Percentiles rank a stretch among this genome's conserved stretches.
These are phyloP conservation scores for Melinopterus prodromus DNA, from an alignment of 2,888 invertebrate genomes.

Conservation along the genomic window DNA sequence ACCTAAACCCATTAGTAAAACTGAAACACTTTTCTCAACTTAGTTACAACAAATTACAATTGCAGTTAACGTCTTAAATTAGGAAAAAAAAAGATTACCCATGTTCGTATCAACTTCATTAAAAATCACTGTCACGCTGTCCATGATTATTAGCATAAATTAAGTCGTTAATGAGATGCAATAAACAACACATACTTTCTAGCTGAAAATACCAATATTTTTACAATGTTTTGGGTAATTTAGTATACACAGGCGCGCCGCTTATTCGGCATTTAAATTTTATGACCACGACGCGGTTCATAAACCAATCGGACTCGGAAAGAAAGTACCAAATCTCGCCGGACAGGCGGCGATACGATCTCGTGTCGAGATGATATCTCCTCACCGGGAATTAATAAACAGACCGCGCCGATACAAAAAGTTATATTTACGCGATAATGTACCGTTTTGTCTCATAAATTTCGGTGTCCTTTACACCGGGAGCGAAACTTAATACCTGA, in stretches of 20 bases:
- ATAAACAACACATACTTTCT: not conserved
- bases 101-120: no score
- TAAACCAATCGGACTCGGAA: not conserved
- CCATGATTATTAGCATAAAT: not conserved
- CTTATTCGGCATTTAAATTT: not conserved
- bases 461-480: conserved; percentile 4
- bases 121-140: no score
- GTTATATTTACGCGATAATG: conserved; percentile 4
- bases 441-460: conserved; percentile 4
- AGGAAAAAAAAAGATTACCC: no score
- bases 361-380: conserved; percentile 4
- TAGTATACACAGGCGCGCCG: not conserved
- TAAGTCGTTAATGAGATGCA: not conserved
- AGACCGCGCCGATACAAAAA: not conserved
- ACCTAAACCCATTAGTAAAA: no score
- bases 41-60: no score
- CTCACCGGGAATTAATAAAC: not conserved
- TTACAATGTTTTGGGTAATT: not conserved
- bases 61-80: no score
- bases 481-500: not conserved
- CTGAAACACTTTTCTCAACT: no score
- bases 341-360: not conserved
- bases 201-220: not conserved
- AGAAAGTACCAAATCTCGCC: not conserved
- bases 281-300: not conserved